Evolutionary conservation across 2,888 invertebrate genomes (phyloP).

Genomic region (Caenorhabditis wallacei): DNA sequence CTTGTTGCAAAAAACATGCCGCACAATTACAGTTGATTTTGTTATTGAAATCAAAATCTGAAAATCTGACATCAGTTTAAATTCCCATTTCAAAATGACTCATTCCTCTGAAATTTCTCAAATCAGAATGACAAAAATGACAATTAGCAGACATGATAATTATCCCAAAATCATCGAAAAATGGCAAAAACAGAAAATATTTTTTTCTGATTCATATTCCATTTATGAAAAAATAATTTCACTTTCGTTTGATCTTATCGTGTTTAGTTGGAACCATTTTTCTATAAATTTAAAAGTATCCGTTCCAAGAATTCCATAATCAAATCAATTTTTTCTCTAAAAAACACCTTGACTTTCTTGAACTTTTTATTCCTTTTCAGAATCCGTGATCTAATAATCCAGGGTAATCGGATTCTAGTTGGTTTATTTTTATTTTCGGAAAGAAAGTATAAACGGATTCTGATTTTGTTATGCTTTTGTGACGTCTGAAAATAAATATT

Average conservation of each 20-base stretch:
- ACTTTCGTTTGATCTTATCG: no score
- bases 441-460: neutral
- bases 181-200: neutral
- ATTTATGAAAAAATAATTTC: neutral
- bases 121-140: conserved; percentile 4
- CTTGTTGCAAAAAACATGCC: no score
- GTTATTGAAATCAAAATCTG: no score
- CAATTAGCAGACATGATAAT: neutral
- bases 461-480: neutral
- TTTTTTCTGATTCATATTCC: neutral
- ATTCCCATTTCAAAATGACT: neutral
- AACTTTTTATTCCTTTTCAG: neutral
- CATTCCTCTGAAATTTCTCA: neutral
- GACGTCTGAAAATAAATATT: neutral
- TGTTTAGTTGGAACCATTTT: no score
- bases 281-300: neutral
- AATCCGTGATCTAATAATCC: conserved; percentile 2
- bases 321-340: neutral
- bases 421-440: conserved; percentile 12
- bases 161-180: neutral
- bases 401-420: no score
- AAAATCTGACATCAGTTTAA: no score
- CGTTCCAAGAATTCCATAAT: neutral
- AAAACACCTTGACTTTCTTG: neutral
- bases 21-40: no score